Conservation (phyloP, 1,140 invertebrate species). For the Ceratina australensis region DNA sequence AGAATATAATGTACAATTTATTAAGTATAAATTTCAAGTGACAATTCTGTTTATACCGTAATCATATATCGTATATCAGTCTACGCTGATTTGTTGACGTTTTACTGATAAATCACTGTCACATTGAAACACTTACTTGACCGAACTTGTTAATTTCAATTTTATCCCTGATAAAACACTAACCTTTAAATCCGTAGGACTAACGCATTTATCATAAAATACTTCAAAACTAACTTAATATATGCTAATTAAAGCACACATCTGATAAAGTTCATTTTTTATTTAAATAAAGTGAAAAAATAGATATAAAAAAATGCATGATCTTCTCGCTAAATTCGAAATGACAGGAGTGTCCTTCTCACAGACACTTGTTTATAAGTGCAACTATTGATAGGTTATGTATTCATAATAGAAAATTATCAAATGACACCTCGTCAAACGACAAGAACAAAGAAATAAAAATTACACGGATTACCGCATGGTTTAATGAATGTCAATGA, state of each 20-base stretch:
- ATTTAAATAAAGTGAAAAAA: neutral
- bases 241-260: constrained; percentile 18
- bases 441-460: neutral
- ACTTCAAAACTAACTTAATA: constrained; percentile 10
- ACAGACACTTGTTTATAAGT: constrained; percentile 40
- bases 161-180: neutral
- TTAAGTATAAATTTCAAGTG: neutral
- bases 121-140: neutral
- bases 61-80: neutral
- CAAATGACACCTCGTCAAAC: constrained; percentile 37
- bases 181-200: constrained; percentile 20
- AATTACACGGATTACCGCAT: neutral
- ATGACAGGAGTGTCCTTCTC: neutral
- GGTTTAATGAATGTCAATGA: constrained; percentile 66
- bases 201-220: constrained; percentile 25
- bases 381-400: constrained; percentile 41
- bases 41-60: neutral
- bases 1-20: neutral
- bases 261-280: constrained; percentile 24
- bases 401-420: constrained; percentile 21
- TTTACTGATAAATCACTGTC: constrained; percentile 1
- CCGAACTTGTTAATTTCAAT: neutral
- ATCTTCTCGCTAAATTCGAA: neutral
- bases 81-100: neutral
- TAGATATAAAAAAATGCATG: constrained; percentile 10